Conservation (phyloP, 1,140 invertebrate species). For the Radopholus similis region DNA sequence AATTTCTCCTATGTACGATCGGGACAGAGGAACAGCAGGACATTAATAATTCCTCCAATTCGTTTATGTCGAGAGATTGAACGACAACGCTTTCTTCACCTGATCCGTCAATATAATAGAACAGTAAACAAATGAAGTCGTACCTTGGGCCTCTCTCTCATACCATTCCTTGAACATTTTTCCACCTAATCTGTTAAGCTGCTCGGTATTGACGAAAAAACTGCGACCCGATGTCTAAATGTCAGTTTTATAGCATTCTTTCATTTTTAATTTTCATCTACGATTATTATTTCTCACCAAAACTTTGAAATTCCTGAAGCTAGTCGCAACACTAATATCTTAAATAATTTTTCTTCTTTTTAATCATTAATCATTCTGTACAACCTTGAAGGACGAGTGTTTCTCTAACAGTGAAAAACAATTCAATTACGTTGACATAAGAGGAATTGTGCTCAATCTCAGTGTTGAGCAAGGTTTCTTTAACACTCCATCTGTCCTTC, state of each 20-base stretch:
- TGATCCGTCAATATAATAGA: neutral
- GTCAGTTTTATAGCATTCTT: no score
- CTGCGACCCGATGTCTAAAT: slow-evolving; percentile 20
- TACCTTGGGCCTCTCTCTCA: slow-evolving; percentile 28
- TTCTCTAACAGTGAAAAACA: neutral
- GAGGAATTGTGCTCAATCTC: slow-evolving; percentile 13
- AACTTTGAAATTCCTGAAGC: slow-evolving; percentile 2
- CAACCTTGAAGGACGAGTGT: slow-evolving; percentile 5
- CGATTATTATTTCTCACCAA: neutral
- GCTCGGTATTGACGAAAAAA: slow-evolving; percentile 31
- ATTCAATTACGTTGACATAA: neutral
- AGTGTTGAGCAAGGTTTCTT: neutral
- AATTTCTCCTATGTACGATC: slow-evolving; percentile 16
- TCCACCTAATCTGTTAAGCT: slow-evolving; percentile 36
- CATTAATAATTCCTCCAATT: slow-evolving; percentile 28
- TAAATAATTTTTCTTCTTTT: neutral
- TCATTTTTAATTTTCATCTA: neutral
- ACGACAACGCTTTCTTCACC: slow-evolving; percentile 24
- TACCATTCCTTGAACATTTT: slow-evolving; percentile 39
- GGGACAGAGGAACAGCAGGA: slow-evolving; percentile 37
- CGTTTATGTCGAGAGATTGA: slow-evolving; percentile 19
- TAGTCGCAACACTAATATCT: slow-evolving; percentile 4
- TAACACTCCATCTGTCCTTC: slow-evolving; percentile 8
- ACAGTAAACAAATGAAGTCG: neutral
- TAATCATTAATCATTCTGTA: neutral